Percentiles rank a stretch among this genome's conserved stretches.
phyloP scores from a whole-genome alignment of 2,888 invertebrate species.

The Oeneis ivallda region DNA sequence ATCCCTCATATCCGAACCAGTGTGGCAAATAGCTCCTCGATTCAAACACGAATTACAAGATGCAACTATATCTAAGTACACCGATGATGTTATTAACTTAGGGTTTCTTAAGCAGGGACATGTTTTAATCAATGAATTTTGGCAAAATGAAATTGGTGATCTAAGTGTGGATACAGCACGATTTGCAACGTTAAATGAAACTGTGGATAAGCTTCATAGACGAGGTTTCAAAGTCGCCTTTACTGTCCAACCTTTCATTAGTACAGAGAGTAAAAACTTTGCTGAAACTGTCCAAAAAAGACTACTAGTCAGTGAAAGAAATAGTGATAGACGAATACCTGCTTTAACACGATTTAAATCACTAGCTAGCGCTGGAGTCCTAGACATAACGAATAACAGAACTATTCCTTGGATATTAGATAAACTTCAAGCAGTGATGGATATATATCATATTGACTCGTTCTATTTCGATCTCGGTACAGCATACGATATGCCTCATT shows the following conservation, averaged over 20 bases:
- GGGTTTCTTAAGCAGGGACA: conserved; percentile 90
- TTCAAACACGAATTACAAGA: conserved; percentile 85
- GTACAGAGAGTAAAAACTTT: conserved; percentile 92
- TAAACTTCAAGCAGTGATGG: conserved; percentile 86
- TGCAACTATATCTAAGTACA: conserved; percentile 89
- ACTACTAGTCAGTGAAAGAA: conserved; percentile 89
- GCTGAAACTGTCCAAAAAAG: conserved; percentile 88
- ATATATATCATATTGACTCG: conserved; percentile 90
- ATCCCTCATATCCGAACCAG: conserved; percentile 89
- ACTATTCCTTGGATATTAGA: conserved; percentile 90
- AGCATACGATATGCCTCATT: conserved; percentile 92
- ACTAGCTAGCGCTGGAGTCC: conserved; percentile 88
- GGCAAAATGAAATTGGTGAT: conserved; percentile 93
- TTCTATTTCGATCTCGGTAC: conserved; percentile 92
- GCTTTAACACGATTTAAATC: conserved; percentile 92
- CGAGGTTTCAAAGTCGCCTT: conserved; percentile 93
- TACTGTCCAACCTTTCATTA: conserved; percentile 94
- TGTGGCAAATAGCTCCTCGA: conserved; percentile 91
- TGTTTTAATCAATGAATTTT: conserved; percentile 89
- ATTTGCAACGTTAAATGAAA: conserved; percentile 89
- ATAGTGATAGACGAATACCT: conserved; percentile 89
- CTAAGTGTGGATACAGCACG: conserved; percentile 89
- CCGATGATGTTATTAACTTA: conserved; percentile 90
- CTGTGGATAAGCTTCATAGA: conserved; percentile 89
- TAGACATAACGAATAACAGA: conserved; percentile 92